phyloP scores from a whole-genome alignment of 2,888 invertebrate species.

The Chironomus tentans region DNA sequence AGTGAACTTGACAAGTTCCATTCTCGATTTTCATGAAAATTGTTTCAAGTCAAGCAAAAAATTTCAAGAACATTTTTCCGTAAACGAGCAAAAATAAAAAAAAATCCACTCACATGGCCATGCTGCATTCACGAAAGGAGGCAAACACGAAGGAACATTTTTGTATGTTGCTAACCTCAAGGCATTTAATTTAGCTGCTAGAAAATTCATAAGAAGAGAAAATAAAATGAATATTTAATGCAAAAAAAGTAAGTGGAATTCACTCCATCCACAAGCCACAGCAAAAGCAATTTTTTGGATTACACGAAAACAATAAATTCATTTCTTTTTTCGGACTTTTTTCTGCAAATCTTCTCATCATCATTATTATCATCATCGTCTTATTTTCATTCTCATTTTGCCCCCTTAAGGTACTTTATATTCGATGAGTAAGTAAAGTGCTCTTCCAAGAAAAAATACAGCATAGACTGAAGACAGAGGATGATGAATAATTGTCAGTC shows the following conservation, averaged over 20 bases:
- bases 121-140: background rate
- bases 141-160: background rate
- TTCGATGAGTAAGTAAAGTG: too few relatives aligned
- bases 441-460: too few relatives aligned
- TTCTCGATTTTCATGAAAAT: too few relatives aligned
- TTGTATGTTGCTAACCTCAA: background rate
- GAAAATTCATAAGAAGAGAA: too few relatives aligned
- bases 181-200: too few relatives aligned
- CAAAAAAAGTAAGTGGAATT: too few relatives aligned
- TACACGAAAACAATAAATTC: background rate
- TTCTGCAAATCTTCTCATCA: background rate
- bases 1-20: too few relatives aligned
- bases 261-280: background rate
- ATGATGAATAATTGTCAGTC: background rate
- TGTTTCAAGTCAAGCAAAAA: background rate
- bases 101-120: background rate
- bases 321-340: background rate
- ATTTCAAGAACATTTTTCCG: background rate
- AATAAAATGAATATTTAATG: too few relatives aligned
- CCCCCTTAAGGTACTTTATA: too few relatives aligned
- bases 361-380: background rate
- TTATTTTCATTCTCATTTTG: background rate
- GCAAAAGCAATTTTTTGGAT: background rate
- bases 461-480: background rate
- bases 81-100: background rate